Conservation (phyloP, 2,888 invertebrate species). For the Apamea anceps region DNA sequence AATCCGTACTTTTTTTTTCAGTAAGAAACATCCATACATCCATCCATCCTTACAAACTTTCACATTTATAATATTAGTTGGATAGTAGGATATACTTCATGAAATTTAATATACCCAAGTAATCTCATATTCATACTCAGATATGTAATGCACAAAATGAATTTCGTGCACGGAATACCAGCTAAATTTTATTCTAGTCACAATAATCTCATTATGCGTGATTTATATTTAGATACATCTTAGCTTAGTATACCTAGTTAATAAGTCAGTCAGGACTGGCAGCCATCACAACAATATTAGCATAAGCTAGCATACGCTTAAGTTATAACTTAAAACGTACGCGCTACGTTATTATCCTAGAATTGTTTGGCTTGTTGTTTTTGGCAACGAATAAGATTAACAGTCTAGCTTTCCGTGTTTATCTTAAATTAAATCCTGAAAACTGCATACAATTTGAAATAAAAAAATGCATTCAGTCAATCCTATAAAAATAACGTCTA, state of each 20-base stretch:
- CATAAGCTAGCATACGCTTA: slow-evolving; percentile 37
- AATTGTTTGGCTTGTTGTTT: slow-evolving; percentile 11
- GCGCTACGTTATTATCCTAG: slow-evolving; percentile 10
- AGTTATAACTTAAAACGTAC: slow-evolving; percentile 38
- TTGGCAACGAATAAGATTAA: slow-evolving; percentile 16
- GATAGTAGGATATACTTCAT: background rate
- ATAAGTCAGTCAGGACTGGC: slow-evolving; percentile 31
- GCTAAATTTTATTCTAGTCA: slow-evolving; percentile 10
- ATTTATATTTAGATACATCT: slow-evolving; percentile 40
- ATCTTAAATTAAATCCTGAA: slow-evolving; percentile 6
- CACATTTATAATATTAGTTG: too few relatives aligned
- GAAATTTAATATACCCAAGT: background rate
- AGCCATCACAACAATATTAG: slow-evolving; percentile 33
- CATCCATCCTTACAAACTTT: too few relatives aligned
- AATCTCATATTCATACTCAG: background rate
- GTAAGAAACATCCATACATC: too few relatives aligned
- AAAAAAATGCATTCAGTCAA: background rate
- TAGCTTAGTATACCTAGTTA: slow-evolving; percentile 21
- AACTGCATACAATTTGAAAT: background rate
- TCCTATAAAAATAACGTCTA: background rate
- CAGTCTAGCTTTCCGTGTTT: background rate
- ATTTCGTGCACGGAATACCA: slow-evolving; percentile 8
- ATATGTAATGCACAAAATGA: slow-evolving; percentile 7
- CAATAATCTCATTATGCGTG: slow-evolving; percentile 28
- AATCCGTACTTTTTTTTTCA: too few relatives aligned